A percentile compares a stretch with the other conserved stretches of the same genome.
Evolutionary conservation across 2,888 invertebrate species (phyloP).

Genomic region (Coelopa pilipes): DNA sequence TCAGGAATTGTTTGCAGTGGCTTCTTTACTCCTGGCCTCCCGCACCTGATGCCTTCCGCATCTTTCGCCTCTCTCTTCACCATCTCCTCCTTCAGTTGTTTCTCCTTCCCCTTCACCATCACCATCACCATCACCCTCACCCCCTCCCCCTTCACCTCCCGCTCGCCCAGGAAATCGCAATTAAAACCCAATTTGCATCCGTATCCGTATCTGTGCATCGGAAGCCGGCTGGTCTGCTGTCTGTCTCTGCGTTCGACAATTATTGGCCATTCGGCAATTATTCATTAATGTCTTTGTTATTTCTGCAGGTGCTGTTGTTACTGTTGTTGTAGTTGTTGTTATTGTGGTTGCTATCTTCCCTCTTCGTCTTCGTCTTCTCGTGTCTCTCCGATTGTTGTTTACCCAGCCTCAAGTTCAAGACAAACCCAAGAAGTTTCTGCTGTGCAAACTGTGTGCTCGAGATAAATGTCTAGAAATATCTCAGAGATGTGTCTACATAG

Average conservation of each 20-base stretch:
- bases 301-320: background rate
- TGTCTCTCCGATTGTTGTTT: background rate
- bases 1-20: too few relatives aligned
- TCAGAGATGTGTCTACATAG: background rate
- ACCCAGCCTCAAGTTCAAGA: background rate
- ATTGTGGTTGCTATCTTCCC: too few relatives aligned
- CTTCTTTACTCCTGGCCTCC: too few relatives aligned
- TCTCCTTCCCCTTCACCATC: too few relatives aligned
- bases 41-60: too few relatives aligned
- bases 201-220: constrained; percentile 32
- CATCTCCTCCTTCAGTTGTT: too few relatives aligned
- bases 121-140: too few relatives aligned
- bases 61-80: too few relatives aligned
- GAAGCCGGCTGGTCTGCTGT: background rate
- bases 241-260: too few relatives aligned
- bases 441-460: background rate
- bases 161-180: constrained; percentile 33
- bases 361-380: background rate
- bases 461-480: constrained; percentile 8
- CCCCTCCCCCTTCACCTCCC: too few relatives aligned
- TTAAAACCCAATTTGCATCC: constrained; percentile 50
- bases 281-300: too few relatives aligned
- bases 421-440: constrained; percentile 4
- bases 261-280: too few relatives aligned
- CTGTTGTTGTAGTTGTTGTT: background rate